A percentile compares a stretch with the other conserved stretches of the same genome.
These are phyloP conservation scores for Gambusia yucatana DNA, from an alignment of 2,797 vertebrate species.

Conservation along the genomic window DNA sequence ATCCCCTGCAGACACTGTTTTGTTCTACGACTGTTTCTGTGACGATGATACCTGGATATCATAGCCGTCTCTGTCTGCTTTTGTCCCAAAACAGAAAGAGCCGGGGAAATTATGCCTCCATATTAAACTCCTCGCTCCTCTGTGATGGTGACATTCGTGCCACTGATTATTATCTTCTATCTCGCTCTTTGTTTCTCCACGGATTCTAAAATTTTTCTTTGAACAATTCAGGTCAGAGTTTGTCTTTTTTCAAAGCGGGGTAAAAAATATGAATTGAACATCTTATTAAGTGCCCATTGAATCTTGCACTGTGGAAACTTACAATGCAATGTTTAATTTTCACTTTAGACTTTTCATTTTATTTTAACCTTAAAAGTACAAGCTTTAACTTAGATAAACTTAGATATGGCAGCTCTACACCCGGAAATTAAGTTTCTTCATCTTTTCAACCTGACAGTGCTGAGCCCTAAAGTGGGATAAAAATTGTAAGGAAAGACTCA, in stretches of 20 bases:
- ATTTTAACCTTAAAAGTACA: constrained; percentile 31
- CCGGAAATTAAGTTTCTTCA: constrained; percentile 62
- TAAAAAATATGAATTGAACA: constrained; percentile 50
- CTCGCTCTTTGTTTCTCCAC: constrained; percentile 58
- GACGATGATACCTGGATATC: constrained; percentile 21
- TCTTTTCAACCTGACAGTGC: constrained; percentile 46
- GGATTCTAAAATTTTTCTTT: constrained; percentile 53
- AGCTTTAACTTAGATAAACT: constrained; percentile 64
- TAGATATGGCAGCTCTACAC: constrained; percentile 45
- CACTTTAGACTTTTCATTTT: constrained; percentile 43
- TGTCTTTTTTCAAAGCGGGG: constrained; percentile 31
- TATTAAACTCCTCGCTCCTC: constrained; percentile 57
- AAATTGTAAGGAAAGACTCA: constrained; percentile 15
- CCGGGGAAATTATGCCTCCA: constrained; percentile 50
- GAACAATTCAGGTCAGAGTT: constrained; percentile 62
- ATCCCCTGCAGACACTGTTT: constrained; percentile 51
- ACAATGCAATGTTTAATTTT: constrained; percentile 44
- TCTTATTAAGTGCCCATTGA: constrained; percentile 66
- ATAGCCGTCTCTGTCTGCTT: constrained; percentile 5
- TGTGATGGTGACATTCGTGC: constrained; percentile 72
- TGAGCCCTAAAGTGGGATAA: constrained; percentile 21
- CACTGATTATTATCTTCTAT: constrained; percentile 74
- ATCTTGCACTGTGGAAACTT: constrained; percentile 51
- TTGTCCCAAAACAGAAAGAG: constrained; percentile 33
- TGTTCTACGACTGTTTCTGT: constrained; percentile 32